These are phyloP conservation scores for Drosophila acutilabella DNA, from an alignment of 2,888 invertebrate genomes.

Conservation along the genomic window DNA sequence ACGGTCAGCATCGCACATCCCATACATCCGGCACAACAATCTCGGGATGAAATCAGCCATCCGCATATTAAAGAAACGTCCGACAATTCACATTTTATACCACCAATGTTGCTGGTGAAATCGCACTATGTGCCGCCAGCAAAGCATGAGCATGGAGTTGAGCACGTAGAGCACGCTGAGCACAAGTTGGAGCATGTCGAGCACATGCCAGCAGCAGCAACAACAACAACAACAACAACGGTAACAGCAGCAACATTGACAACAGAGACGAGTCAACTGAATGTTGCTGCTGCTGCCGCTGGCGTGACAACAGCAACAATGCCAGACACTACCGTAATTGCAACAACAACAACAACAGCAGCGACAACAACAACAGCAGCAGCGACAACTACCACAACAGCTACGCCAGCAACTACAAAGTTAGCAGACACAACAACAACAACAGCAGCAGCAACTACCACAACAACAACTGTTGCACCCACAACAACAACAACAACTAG, in stretches of 20 bases:
- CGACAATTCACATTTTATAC: conserved; percentile 84
- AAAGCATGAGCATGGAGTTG: conserved; percentile 68
- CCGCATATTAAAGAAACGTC: conserved; percentile 81
- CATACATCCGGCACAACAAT: conserved; percentile 82
- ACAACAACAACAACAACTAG: conserved; percentile 35
- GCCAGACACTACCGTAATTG: conserved; percentile 21
- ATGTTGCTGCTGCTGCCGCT: conserved; percentile 7
- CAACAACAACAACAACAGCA: conserved; percentile 27
- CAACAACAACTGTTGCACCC: conserved; percentile 20
- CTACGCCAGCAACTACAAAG: conserved; percentile 25
- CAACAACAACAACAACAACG: conserved; percentile 22
- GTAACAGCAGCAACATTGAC: conserved; percentile 27
- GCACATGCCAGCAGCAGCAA: conserved; percentile 6
- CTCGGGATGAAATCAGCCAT: conserved; percentile 72
- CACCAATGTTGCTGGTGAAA: conserved; percentile 85
- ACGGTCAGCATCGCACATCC: conserved; percentile 80
- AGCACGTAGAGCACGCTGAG: conserved; percentile 36
- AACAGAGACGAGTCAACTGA: not conserved
- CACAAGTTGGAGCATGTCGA: conserved; percentile 22
- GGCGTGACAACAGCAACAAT: conserved; percentile 11
- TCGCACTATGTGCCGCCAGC: conserved; percentile 84
- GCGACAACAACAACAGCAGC: not conserved
- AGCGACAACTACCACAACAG: conserved; percentile 24
- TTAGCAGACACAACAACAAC: not conserved
- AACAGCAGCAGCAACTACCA: not conserved